Evolutionary conservation across 92 coral and sea anemone genomes (phyloP), one percentile per base, ranked within the genome.

Genomic region (Zoanthus solanderi): DNA sequence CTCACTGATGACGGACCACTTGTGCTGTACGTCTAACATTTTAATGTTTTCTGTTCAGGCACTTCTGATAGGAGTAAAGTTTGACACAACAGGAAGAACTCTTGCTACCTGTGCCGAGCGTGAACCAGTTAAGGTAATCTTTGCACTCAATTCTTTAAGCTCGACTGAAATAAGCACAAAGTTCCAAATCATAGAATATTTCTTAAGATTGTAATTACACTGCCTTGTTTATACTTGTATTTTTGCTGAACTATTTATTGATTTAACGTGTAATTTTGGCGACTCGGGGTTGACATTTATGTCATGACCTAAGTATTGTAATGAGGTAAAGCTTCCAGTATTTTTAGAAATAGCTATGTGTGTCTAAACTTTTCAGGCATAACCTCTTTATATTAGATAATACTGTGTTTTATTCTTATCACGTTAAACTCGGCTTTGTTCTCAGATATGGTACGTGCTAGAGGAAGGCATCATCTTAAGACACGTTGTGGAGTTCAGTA

Each of bases 361-460:
- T 63, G 6, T n/a, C 29, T 63, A n/a, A 63, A 63, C 69, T 17
- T 61, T 63, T 7, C 7, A 37, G 23, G 69, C 32, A 17, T 9
- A 5, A 1, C 30, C 69, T 17, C 9, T 18, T 48, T 18, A 10
- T 75, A 2, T 46, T 42, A 8, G 4, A 4, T 37, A 37, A 37
- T 4, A 37, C 42, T 37, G 23, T 23, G 23, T 23, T 15, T 61
- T 12, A 7, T 16, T 4, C 16, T 18, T 11, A 1, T 42, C 7
- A 2, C 61, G 5, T 5, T 69, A 2, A 16, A 18, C 6, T 9
- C 6, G 7, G 18, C 42, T 2, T 71, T 79, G 42, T 79, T 75
- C 50, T 13, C 81, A 94, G 98, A 86, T 94, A 54, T 94, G 98
- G 98, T 94, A 92, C 84, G 98, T 92, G 81, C 89, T 92, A 15